These are phyloP conservation scores for Hydrotaea cyrtoneurina DNA, from an alignment of 2,888 invertebrate species.

Conservation along the genomic window DNA sequence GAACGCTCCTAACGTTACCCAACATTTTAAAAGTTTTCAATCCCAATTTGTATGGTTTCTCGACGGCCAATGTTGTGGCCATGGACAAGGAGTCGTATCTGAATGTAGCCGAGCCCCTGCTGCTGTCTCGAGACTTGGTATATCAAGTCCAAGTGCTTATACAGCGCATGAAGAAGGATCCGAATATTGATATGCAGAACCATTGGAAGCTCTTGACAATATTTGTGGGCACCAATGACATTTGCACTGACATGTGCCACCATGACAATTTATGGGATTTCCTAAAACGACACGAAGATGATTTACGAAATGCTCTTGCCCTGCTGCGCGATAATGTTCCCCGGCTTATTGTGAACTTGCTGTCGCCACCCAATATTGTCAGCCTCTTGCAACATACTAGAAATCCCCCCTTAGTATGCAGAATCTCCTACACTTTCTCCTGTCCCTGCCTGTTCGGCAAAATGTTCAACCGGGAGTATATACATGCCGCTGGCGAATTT, in stretches of 20 bases:
- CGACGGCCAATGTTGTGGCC: slow-evolving; percentile 71
- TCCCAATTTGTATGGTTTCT: slow-evolving; percentile 83
- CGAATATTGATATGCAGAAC: slow-evolving; percentile 81
- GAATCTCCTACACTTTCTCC: slow-evolving; percentile 71
- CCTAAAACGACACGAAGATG: slow-evolving; percentile 81
- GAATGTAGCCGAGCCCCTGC: slow-evolving; percentile 78
- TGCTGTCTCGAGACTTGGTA: slow-evolving; percentile 75
- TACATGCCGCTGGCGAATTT: slow-evolving; percentile 60
- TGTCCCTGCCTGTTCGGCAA: slow-evolving; percentile 75
- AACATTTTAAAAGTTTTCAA: slow-evolving; percentile 85
- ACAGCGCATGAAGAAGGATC: slow-evolving; percentile 74
- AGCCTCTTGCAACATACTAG: slow-evolving; percentile 66
- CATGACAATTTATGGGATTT: slow-evolving; percentile 76
- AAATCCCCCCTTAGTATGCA: slow-evolving; percentile 71
- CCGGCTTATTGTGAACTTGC: slow-evolving; percentile 74
- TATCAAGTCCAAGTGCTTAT: slow-evolving; percentile 74
- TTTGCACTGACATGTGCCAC: slow-evolving; percentile 83
- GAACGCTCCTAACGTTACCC: slow-evolving; percentile 82
- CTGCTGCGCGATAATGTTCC: slow-evolving; percentile 83
- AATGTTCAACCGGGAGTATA: slow-evolving; percentile 56
- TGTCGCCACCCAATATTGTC: slow-evolving; percentile 73
- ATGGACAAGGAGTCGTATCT: slow-evolving; percentile 72
- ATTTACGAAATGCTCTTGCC: slow-evolving; percentile 81
- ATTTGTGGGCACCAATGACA: slow-evolving; percentile 84
- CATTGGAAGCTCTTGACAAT: slow-evolving; percentile 85